These are phyloP conservation scores for Micrastur ruficollis DNA, from an alignment of 2,797 vertebrate species.

Conservation along the genomic window DNA sequence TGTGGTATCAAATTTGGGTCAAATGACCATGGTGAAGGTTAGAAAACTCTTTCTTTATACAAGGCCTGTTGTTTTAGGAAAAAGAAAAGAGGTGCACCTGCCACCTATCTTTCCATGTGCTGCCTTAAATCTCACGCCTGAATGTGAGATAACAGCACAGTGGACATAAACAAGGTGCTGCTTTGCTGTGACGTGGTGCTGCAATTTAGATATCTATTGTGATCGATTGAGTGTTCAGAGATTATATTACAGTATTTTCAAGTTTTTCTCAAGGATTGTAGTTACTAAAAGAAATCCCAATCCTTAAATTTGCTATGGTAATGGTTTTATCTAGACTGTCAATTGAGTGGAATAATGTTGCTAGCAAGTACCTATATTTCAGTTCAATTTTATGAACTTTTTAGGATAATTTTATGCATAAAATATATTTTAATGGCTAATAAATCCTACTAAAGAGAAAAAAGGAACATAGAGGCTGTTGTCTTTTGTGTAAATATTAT, in stretches of 20 bases:
- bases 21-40: background rate
- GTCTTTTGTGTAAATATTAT: constrained; percentile 34
- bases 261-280: background rate
- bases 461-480: background rate
- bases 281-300: background rate
- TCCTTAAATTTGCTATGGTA: background rate
- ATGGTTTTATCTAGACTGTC: background rate
- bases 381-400: constrained; percentile 36
- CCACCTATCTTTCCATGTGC: background rate
- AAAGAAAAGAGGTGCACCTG: background rate
- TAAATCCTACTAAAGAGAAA: background rate
- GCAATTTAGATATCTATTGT: background rate
- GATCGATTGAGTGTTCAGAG: background rate
- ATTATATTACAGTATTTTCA: background rate
- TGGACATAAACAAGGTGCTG: background rate
- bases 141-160: background rate
- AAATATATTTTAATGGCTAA: constrained; percentile 53
- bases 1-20: background rate
- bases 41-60: background rate
- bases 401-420: constrained; percentile 12
- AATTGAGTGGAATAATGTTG: constrained; percentile 24
- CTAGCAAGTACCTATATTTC: background rate
- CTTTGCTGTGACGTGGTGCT: background rate
- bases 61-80: background rate
- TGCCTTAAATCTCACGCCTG: background rate